Percentiles rank a stretch among this genome's conserved stretches.
These are phyloP conservation scores for Chrysochloris asiatica DNA, from an alignment of 2,113 vertebrate genomes.

Conservation along the genomic window DNA sequence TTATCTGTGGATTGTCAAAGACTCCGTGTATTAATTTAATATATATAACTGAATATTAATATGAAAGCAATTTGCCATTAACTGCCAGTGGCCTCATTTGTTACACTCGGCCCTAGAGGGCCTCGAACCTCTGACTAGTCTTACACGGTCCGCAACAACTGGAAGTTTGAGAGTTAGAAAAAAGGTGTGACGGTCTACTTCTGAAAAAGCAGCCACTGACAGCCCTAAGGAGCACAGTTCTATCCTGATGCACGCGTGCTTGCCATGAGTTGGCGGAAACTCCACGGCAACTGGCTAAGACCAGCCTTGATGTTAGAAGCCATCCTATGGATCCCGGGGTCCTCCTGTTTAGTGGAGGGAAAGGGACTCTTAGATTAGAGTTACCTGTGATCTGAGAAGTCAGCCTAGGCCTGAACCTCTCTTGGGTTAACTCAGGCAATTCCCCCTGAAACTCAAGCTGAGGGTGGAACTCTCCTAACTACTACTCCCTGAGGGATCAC, in stretches of 20 bases:
- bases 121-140: too few relatives aligned
- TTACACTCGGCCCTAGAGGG: too few relatives aligned
- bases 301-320: background rate
- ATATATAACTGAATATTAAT: too few relatives aligned
- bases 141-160: too few relatives aligned
- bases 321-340: background rate
- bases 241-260: background rate
- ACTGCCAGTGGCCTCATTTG: too few relatives aligned
- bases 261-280: background rate
- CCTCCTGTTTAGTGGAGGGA: background rate
- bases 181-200: background rate
- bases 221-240: background rate
- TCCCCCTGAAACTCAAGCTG: slow-evolving; percentile 23
- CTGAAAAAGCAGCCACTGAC: background rate
- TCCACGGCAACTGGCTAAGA: background rate
- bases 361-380: background rate
- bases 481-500: slow-evolving; percentile 1
- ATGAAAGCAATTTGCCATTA: too few relatives aligned
- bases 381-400: background rate
- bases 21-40: too few relatives aligned
- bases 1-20: too few relatives aligned
- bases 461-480: background rate
- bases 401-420: background rate
- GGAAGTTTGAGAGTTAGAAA: background rate
- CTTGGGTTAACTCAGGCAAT: background rate